A percentile compares a stretch with the other conserved stretches of the same genome.
Conservation (phyloP, 1,140 invertebrate genomes). For the Asobara japonica region DNA sequence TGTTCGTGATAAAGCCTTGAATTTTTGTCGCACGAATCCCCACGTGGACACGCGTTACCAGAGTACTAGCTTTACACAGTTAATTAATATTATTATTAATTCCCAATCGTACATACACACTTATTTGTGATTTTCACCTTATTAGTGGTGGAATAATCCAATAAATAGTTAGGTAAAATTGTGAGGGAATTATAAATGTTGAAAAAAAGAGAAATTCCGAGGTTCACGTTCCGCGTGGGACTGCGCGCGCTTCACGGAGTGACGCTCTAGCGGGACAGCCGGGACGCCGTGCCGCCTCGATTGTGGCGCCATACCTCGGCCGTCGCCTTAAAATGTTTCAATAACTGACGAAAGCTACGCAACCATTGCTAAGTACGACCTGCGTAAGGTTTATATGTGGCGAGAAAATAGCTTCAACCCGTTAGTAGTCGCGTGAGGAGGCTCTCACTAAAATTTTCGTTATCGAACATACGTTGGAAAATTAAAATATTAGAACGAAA, state of each 20-base stretch:
- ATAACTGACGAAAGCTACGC: slow-evolving; percentile 8
- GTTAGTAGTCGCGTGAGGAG: too few species aligned
- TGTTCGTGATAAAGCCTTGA: not conserved
- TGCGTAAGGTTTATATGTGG: not conserved
- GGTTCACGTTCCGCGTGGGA: slow-evolving; percentile 41
- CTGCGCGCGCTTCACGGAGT: slow-evolving; percentile 39
- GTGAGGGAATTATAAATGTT: not conserved
- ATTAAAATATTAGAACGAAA: too few species aligned
- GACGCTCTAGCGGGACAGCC: slow-evolving; percentile 35
- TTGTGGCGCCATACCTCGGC: not conserved
- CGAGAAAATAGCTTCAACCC: not conserved
- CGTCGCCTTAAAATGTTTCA: not conserved
- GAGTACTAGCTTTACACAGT: not conserved
- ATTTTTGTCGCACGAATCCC: not conserved
- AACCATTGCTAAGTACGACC: slow-evolving; percentile 10
- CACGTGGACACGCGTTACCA: slow-evolving; percentile 4
- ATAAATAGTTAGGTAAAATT: not conserved
- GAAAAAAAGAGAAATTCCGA: slow-evolving; percentile 26
- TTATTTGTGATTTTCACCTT: not conserved
- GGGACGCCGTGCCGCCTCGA: slow-evolving; percentile 18
- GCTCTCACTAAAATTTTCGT: too few species aligned
- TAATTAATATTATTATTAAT: not conserved
- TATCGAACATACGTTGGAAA: too few species aligned
- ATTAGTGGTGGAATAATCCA: not conserved
- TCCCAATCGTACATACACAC: not conserved